Evolutionary conservation across 2,797 vertebrate genomes (phyloP).

Genomic region (Columba guinea): DNA sequence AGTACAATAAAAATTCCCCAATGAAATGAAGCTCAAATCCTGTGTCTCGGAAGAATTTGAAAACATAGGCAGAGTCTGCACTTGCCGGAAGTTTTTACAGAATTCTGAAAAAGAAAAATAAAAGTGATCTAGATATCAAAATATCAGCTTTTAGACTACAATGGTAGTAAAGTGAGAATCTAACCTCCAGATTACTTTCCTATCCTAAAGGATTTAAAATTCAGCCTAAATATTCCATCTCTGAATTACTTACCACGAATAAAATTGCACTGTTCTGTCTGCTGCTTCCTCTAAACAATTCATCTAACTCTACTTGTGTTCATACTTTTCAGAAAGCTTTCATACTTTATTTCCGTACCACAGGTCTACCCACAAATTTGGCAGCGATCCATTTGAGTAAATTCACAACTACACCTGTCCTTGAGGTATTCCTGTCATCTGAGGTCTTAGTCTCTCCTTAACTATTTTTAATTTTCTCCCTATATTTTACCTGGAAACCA

Average conservation of each 20-base stretch:
- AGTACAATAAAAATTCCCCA: background rate
- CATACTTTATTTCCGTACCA: background rate
- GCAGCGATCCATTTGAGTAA: background rate
- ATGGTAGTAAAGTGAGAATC: background rate
- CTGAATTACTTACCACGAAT: background rate
- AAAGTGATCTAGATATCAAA: background rate
- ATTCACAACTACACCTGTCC: background rate
- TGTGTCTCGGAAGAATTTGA: background rate
- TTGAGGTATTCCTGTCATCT: background rate
- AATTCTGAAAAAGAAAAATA: background rate
- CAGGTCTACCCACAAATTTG: background rate
- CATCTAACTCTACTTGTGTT: background rate
- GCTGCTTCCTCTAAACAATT: background rate
- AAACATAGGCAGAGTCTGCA: background rate
- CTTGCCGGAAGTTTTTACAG: background rate
- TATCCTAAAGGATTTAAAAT: background rate
- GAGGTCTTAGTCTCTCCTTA: background rate
- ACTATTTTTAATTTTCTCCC: background rate
- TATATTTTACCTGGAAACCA: background rate
- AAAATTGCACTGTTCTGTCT: background rate
- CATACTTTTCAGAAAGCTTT: background rate
- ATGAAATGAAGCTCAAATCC: background rate
- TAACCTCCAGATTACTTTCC: background rate
- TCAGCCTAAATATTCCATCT: background rate
- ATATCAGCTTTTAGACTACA: background rate